phyloP scores from a whole-genome alignment of 1,140 invertebrate species.

The Lasioglossum albipes region DNA sequence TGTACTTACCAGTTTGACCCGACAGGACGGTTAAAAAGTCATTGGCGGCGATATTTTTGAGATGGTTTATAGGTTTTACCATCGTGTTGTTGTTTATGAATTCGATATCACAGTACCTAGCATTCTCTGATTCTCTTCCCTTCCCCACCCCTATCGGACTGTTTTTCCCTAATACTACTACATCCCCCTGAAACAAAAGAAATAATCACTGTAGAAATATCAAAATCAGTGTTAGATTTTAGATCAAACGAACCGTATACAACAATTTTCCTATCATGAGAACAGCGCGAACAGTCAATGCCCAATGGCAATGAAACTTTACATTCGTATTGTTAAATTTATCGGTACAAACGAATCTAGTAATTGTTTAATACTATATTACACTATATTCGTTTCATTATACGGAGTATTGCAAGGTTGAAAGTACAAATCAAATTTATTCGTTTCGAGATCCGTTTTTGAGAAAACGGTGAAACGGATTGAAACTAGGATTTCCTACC shows the following conservation, averaged over 20 bases:
- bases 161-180: slow-evolving; percentile 81
- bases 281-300: too few species aligned
- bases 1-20: slow-evolving; percentile 77
- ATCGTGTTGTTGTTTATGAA: slow-evolving; percentile 80
- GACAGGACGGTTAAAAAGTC: slow-evolving; percentile 81
- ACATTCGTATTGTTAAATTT: too few species aligned
- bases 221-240: neutral
- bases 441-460: too few species aligned
- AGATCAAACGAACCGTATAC: neutral
- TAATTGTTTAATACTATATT: too few species aligned
- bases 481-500: too few species aligned
- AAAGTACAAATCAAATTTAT: too few species aligned
- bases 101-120: slow-evolving; percentile 81
- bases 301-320: too few species aligned
- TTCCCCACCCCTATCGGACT: slow-evolving; percentile 80
- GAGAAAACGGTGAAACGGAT: too few species aligned
- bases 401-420: too few species aligned
- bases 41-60: slow-evolving; percentile 80
- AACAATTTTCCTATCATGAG: too few species aligned
- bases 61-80: slow-evolving; percentile 80
- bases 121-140: slow-evolving; percentile 78
- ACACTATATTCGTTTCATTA: too few species aligned
- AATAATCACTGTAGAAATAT: slow-evolving; percentile 1
- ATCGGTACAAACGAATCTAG: too few species aligned
- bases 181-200: slow-evolving; percentile 76